Conservation (phyloP, 2,113 vertebrate species). For the Diadophis punctatus region DNA sequence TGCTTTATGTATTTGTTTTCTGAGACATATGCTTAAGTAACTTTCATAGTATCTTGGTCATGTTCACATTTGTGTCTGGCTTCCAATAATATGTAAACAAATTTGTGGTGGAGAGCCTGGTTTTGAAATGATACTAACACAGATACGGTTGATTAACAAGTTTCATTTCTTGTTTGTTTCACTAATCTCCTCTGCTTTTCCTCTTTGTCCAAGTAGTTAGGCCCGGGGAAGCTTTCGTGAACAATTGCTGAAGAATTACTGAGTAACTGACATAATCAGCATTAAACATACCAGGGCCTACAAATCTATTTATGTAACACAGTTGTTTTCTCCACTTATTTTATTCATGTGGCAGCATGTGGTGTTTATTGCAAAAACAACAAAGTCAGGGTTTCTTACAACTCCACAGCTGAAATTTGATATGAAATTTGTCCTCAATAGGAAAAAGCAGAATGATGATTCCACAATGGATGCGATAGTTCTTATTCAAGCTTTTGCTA, state of each 20-base stretch:
- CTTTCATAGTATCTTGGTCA: neutral
- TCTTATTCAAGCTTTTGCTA: neutral
- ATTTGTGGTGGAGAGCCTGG: neutral
- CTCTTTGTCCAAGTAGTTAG: neutral
- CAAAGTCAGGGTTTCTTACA: neutral
- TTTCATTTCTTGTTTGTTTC: neutral
- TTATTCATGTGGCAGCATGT: neutral
- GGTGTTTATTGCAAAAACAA: neutral
- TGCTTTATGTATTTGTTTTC: neutral
- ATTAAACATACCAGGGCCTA: neutral
- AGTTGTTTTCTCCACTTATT: neutral
- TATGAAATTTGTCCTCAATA: neutral
- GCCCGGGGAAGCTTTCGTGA: neutral
- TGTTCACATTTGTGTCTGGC: neutral
- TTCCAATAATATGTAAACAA: neutral
- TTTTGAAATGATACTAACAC: neutral
- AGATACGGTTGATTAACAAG: neutral
- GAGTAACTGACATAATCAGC: neutral
- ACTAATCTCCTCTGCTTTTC: neutral
- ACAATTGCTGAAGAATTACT: constrained; percentile 6
- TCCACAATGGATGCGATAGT: neutral
- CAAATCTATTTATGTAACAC: neutral
- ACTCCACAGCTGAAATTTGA: neutral
- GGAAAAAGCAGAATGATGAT: neutral
- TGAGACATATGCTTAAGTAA: neutral